Evolutionary conservation across 30 jellyfish, hydroid and myxozoan species (phyloP).

Genomic region (Turritopsis rubra): DNA sequence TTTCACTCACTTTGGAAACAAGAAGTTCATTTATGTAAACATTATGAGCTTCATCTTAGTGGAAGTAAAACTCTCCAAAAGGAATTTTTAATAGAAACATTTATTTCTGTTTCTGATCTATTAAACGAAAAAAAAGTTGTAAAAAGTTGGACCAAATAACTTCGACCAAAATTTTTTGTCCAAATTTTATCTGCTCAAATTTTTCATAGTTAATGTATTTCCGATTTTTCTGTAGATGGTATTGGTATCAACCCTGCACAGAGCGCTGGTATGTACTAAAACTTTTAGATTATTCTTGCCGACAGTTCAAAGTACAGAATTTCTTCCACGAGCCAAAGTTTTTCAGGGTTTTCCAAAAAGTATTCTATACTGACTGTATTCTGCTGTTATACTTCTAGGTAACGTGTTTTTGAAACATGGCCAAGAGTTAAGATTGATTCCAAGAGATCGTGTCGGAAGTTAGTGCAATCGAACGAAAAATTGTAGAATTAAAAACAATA

Average conservation of each 20-base stretch:
- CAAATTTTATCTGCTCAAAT: too few relatives aligned
- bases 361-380: background rate
- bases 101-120: too few relatives aligned
- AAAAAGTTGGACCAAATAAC: too few relatives aligned
- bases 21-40: too few relatives aligned
- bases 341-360: too few relatives aligned
- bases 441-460: conserved; percentile 93
- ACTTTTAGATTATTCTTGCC: background rate
- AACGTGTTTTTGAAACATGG: conserved; percentile 96
- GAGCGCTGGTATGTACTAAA: conserved; percentile 91
- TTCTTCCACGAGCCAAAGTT: too few relatives aligned
- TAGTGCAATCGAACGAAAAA: background rate
- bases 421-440: conserved; percentile 84
- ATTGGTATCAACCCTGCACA: conserved; percentile 98
- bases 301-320: background rate
- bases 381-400: conserved; percentile 27
- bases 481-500: conserved; percentile 9
- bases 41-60: too few relatives aligned
- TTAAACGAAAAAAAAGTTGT: too few relatives aligned
- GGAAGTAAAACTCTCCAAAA: too few relatives aligned
- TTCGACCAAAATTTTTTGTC: too few relatives aligned
- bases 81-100: too few relatives aligned
- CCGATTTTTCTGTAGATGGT: conserved; percentile 59
- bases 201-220: background rate
- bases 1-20: too few relatives aligned